Evolutionary conservation across 2,888 invertebrate genomes (phyloP).

Genomic region (Cyclophora albipunctata): DNA sequence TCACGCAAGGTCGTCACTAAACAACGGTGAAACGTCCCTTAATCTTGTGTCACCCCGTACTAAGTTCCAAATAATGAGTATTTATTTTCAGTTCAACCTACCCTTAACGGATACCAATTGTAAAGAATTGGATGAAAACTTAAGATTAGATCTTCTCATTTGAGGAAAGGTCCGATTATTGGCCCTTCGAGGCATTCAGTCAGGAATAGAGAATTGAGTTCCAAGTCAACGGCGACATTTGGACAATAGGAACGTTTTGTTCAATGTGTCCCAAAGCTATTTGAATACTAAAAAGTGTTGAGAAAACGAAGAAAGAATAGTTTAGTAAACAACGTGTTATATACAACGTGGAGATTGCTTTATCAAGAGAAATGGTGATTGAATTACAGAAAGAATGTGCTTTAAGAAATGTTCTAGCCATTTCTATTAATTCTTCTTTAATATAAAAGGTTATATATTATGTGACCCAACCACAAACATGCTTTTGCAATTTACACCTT

Average conservation of each 20-base stretch:
- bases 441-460: too few species aligned
- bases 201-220: conserved; percentile 39
- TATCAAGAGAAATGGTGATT: too few species aligned
- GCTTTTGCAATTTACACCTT: too few species aligned
- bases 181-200: conserved; percentile 43
- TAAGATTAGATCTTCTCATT: conserved; percentile 60
- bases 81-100: conserved; percentile 34
- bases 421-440: too few species aligned
- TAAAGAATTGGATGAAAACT: conserved; percentile 50
- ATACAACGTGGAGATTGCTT: background rate
- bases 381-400: too few species aligned
- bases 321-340: background rate
- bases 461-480: too few species aligned
- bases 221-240: conserved; percentile 37
- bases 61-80: conserved; percentile 18
- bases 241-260: conserved; percentile 32
- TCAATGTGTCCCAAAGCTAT: conserved; percentile 29
- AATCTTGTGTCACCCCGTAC: conserved; percentile 10
- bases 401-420: too few species aligned
- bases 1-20: conserved; percentile 4
- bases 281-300: conserved; percentile 21
- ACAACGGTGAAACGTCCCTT: conserved; percentile 2
- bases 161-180: conserved; percentile 52
- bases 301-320: conserved; percentile 7
- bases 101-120: conserved; percentile 40